phyloP scores from a whole-genome alignment of 2,888 invertebrate genomes.

The Lymantria dispar region DNA sequence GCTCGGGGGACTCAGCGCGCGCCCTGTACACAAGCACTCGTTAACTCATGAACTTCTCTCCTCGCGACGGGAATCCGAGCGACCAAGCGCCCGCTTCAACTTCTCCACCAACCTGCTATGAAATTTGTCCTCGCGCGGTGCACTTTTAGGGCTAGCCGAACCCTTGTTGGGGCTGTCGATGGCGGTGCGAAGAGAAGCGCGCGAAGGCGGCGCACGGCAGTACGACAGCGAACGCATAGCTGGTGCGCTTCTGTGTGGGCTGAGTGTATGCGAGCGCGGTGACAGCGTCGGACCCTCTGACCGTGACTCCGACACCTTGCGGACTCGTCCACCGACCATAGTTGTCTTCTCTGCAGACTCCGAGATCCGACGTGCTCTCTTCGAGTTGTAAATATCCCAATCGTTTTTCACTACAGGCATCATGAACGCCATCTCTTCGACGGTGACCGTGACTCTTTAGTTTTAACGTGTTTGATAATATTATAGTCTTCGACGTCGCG shows the following conservation, averaged over 20 bases:
- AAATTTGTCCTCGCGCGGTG: slow-evolving; percentile 86
- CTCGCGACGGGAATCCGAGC: slow-evolving; percentile 74
- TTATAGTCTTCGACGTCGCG: slow-evolving; percentile 44
- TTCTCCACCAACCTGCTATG: slow-evolving; percentile 91
- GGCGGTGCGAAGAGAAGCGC: slow-evolving; percentile 83
- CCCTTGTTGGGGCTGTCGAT: slow-evolving; percentile 86
- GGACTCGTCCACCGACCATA: slow-evolving; percentile 72
- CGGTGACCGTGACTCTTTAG: slow-evolving; percentile 63
- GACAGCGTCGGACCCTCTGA: slow-evolving; percentile 88
- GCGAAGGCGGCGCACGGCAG: slow-evolving; percentile 79
- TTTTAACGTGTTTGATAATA: slow-evolving; percentile 70
- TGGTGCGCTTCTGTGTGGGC: slow-evolving; percentile 86
- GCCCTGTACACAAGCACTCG: slow-evolving; percentile 78
- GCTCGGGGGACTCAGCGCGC: slow-evolving; percentile 71
- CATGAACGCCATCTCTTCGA: slow-evolving; percentile 94
- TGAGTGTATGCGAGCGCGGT: slow-evolving; percentile 79
- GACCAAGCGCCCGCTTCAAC: slow-evolving; percentile 87
- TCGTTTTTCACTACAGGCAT: slow-evolving; percentile 97
- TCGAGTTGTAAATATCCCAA: slow-evolving; percentile 95
- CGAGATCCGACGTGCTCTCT: slow-evolving; percentile 88
- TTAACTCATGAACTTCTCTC: slow-evolving; percentile 81
- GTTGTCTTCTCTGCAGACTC: slow-evolving; percentile 82
- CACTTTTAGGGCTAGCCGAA: slow-evolving; percentile 85
- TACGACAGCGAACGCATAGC: slow-evolving; percentile 83
- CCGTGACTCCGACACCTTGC: slow-evolving; percentile 89